Conservation (phyloP, 1,140 invertebrate genomes). For the Danaus plexippus region DNA sequence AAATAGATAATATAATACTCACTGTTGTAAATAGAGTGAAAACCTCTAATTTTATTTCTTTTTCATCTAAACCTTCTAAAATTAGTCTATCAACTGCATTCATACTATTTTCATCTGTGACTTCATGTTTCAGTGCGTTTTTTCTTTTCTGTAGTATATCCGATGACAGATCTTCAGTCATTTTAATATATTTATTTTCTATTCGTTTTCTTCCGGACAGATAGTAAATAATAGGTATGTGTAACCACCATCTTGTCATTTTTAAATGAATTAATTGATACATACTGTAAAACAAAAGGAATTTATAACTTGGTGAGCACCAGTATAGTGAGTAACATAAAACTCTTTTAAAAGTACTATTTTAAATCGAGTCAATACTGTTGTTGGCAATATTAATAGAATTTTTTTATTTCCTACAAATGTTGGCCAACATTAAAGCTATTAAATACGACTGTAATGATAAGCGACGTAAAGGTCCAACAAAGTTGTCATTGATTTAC, state of each 20-base stretch:
- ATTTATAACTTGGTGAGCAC: no score
- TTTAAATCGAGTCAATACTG: no score
- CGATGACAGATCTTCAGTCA: constrained; percentile 30
- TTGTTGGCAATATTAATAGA: no score
- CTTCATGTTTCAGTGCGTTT: constrained; percentile 16
- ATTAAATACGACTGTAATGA: no score
- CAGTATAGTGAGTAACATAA: no score
- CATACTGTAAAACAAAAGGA: constrained; percentile 28
- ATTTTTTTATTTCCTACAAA: no score
- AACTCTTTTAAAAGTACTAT: no score
- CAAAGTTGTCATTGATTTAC: constrained; percentile 20
- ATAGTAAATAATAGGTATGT: constrained; percentile 42
- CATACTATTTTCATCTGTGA: constrained; percentile 22
- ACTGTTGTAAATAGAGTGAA: constrained; percentile 55
- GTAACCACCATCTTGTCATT: constrained; percentile 54
- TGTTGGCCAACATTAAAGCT: no score
- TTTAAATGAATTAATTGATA: constrained; percentile 41
- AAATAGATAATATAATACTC: constrained; percentile 19
- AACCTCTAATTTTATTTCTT: constrained; percentile 35
- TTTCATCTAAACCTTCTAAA: constrained; percentile 29
- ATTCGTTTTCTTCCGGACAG: constrained; percentile 23
- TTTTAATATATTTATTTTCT: constrained; percentile 24
- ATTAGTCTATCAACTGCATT: constrained; percentile 45
- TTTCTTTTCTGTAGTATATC: constrained; percentile 36
- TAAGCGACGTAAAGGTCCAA: no score